phyloP scores from a whole-genome alignment of 2,888 invertebrate genomes.

The Graphium colonna region DNA sequence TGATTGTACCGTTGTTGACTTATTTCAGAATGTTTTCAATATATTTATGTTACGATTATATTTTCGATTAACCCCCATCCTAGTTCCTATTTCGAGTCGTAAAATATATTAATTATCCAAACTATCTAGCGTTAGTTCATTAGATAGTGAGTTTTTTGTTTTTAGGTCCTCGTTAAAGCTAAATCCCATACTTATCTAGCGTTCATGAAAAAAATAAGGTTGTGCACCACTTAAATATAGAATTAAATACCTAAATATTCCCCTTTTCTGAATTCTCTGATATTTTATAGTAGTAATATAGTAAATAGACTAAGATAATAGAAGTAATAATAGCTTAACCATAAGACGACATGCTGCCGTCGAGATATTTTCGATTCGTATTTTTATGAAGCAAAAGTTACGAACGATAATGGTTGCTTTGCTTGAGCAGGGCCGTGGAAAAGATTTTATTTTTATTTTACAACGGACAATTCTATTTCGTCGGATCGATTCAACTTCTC shows the following conservation, averaged over 20 bases:
- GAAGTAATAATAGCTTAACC: slow-evolving; percentile 72
- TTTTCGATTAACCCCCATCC: slow-evolving; percentile 47
- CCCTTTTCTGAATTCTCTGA: slow-evolving; percentile 78
- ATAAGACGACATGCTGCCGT: slow-evolving; percentile 73
- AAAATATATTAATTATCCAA: slow-evolving; percentile 47
- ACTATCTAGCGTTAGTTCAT: slow-evolving; percentile 54
- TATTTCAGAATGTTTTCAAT: slow-evolving; percentile 25
- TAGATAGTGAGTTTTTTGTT: slow-evolving; percentile 51
- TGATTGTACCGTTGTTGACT: slow-evolving; percentile 31
- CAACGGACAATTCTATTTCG: slow-evolving; percentile 31
- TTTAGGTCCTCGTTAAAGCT: slow-evolving; percentile 66
- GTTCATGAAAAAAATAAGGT: slow-evolving; percentile 78
- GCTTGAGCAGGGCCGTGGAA: slow-evolving; percentile 74
- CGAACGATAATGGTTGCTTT: slow-evolving; percentile 74
- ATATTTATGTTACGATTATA: slow-evolving; percentile 32
- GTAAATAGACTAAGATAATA: slow-evolving; percentile 68
- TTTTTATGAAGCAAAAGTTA: slow-evolving; percentile 79
- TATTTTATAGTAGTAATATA: slow-evolving; percentile 74
- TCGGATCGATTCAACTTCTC: slow-evolving; percentile 23
- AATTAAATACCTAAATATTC: slow-evolving; percentile 71
- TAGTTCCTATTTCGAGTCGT: slow-evolving; percentile 67
- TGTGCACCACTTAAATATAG: slow-evolving; percentile 79
- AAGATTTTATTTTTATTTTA: slow-evolving; percentile 38
- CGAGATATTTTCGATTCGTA: slow-evolving; percentile 79
- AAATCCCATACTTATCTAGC: slow-evolving; percentile 73